Evolutionary conservation across 2,888 invertebrate species (phyloP), one percentile per base, ranked within the genome.

Genomic region (Lingula anatina): DNA sequence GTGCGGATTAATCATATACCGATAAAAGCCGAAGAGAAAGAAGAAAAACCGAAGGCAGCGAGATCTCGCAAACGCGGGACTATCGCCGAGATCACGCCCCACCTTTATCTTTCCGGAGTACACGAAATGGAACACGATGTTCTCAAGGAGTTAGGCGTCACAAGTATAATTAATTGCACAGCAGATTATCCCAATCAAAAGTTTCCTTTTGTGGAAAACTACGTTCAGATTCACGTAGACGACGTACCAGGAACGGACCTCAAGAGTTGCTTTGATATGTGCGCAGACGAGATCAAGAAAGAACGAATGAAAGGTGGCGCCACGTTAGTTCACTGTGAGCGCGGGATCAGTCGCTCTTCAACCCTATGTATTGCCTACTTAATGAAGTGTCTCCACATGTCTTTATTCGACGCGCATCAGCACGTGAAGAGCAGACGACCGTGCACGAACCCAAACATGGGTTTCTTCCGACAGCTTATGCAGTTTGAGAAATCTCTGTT

Each of bases 401-500:
- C 84, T 7, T 81, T 94, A 15, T 81, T 85, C 4, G 85, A 88
- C 57, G 89, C 93, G 3, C 92, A 88, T 76, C 81, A 83, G 46
- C 84, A 87, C 69, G 84, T 91, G 53, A 86, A 88, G 71, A 63
- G 82, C 43, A 80, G 83, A 66, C 82, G 88, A 74, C 85, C 88
- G 5, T 86, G 89, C 77, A 87, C 93, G 53, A 85, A 88, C 61
- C 94, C 93, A 7, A 94, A 94, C 78, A 85, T 86, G 37, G 90
- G 91, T 2, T 94, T 94, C 79, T 92, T 92, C 82, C 83, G 85
- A 50, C 93, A 93, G 73, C 81, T 94, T 44, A 88, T 93, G 41
- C 85, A 87, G 56, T 94, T 84, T 66, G 94, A 94, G 75, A 83
- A 84, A 50, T 79, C 83, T 43, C 71, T 88, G 2, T 84, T 83